These are phyloP conservation scores for Furcifer pardalis DNA, from an alignment of 2,797 vertebrate species.

Conservation along the genomic window DNA sequence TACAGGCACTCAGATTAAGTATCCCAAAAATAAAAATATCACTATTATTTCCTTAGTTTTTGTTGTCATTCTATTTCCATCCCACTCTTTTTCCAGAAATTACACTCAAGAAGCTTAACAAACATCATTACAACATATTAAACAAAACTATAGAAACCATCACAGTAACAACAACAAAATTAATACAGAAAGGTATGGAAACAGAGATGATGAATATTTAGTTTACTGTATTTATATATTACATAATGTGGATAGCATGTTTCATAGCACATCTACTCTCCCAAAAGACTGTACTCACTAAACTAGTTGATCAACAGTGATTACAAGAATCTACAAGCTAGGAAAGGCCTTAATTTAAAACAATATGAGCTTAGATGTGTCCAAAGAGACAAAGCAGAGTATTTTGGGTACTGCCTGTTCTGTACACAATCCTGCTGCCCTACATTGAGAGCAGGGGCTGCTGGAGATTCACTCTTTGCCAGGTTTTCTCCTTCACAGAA, in stretches of 20 bases:
- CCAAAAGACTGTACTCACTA: neutral
- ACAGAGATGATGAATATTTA: neutral
- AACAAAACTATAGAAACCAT: no score
- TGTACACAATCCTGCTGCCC: neutral
- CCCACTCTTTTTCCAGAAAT: no score
- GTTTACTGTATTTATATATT: neutral
- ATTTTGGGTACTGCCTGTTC: slow-evolving; percentile 11
- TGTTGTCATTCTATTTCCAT: no score
- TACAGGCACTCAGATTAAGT: no score
- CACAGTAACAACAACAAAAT: no score
- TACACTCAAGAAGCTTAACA: no score
- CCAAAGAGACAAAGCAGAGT: slow-evolving; percentile 1
- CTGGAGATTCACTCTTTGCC: neutral
- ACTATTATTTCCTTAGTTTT: no score
- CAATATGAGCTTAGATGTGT: no score
- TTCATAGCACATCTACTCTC: neutral
- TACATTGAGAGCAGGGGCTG: neutral
- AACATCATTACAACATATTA: no score
- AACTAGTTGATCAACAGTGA: neutral
- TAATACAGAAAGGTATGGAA: neutral
- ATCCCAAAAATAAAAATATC: no score
- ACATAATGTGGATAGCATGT: neutral
- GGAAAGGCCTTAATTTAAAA: slow-evolving; percentile 16
- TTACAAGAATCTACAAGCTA: neutral
- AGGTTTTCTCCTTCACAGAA: neutral